These are phyloP conservation scores for Protonemura montana DNA, from an alignment of 2,888 invertebrate species.

Conservation along the genomic window DNA sequence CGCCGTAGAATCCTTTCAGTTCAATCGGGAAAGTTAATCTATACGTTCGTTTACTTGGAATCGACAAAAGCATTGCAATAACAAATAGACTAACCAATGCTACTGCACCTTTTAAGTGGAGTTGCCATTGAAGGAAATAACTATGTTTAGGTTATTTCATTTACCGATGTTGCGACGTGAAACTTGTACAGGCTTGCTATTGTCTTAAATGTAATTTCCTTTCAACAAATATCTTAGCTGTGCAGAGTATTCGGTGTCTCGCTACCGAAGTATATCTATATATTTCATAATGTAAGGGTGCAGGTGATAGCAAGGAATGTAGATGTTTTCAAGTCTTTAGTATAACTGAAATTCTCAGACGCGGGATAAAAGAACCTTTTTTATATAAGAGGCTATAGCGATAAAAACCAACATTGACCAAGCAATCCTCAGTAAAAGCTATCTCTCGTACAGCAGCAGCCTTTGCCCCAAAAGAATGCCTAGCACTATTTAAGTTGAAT, in stretches of 20 bases:
- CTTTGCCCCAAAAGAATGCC: neutral
- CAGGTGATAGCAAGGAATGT: neutral
- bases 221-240: neutral
- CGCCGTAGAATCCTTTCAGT: neutral
- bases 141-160: neutral
- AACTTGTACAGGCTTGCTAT: neutral
- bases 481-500: neutral
- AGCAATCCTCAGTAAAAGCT: neutral
- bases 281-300: neutral
- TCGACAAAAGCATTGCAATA: neutral
- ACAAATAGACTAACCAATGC: neutral
- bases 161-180: neutral
- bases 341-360: neutral
- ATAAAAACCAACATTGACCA: neutral
- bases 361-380: neutral
- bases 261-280: neutral
- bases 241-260: neutral
- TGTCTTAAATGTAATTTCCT: slow-evolving; percentile 5
- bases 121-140: neutral
- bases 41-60: neutral
- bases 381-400: neutral
- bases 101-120: neutral
- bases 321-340: neutral
- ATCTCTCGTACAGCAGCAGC: neutral
- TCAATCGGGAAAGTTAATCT: neutral